These are phyloP conservation scores for Aspidapion aeneum DNA, from an alignment of 2,888 invertebrate species.

Conservation along the genomic window DNA sequence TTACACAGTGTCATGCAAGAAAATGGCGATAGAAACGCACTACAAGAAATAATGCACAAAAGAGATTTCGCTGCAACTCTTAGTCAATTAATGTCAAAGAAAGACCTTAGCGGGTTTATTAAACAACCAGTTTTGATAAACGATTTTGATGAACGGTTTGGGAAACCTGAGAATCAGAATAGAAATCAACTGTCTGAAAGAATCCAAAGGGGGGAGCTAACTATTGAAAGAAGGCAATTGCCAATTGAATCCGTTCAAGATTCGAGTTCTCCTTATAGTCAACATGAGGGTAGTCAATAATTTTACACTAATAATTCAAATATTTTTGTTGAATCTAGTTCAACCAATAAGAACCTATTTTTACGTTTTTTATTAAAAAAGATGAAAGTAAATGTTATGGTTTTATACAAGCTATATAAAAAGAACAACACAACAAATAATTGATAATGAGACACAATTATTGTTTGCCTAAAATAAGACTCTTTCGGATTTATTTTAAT, in stretches of 20 bases:
- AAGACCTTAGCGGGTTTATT: background rate
- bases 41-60: constrained; percentile 19
- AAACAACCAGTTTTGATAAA: background rate
- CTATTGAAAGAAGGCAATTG: background rate
- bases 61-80: constrained; percentile 18
- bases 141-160: background rate
- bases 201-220: background rate
- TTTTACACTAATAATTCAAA: too few species aligned
- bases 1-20: background rate
- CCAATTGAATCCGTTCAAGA: background rate
- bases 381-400: too few species aligned
- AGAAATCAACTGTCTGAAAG: background rate
- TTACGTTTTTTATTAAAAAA: too few species aligned
- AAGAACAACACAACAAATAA: too few species aligned
- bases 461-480: too few species aligned
- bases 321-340: too few species aligned
- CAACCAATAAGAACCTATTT: too few species aligned
- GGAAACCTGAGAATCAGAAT: background rate
- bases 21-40: background rate
- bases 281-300: too few species aligned
- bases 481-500: too few species aligned
- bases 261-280: background rate
- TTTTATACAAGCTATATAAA: too few species aligned
- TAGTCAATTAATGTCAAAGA: constrained; percentile 14
- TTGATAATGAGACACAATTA: too few species aligned